Conservation (phyloP, 2,888 invertebrate genomes). For the Lasiommata megera region DNA sequence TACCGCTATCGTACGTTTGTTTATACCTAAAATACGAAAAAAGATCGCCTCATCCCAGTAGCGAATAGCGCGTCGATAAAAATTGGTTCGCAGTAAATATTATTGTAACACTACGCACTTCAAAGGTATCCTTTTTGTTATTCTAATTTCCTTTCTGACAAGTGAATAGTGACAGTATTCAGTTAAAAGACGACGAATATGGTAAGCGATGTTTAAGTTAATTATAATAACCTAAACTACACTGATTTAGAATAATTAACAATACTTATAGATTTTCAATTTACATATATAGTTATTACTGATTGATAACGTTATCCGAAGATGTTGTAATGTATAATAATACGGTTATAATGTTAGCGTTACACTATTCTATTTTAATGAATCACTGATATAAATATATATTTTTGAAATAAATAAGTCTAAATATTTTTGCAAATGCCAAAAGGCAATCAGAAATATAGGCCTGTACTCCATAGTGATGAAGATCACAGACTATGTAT, state of each 20-base stretch:
- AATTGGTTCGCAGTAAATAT: not conserved
- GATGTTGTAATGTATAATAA: not conserved
- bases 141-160: not conserved
- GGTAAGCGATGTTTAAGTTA: no score
- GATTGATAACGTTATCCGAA: not conserved
- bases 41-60: slow-evolving; percentile 4
- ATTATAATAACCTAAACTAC: no score
- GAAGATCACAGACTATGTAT: no score
- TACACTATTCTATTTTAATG: not conserved
- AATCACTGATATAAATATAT: not conserved
- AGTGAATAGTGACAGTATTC: not conserved
- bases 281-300: no score
- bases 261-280: no score
- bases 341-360: not conserved
- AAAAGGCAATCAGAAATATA: not conserved
- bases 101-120: not conserved
- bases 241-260: no score
- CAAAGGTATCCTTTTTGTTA: not conserved
- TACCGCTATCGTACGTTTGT: not conserved
- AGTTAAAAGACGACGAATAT: not conserved
- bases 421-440: not conserved
- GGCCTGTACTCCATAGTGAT: not conserved
- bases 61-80: not conserved
- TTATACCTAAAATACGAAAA: not conserved
- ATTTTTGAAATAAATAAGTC: no score